A percentile compares a stretch with the other conserved stretches of the same genome.
phyloP scores from a whole-genome alignment of 2,113 vertebrate genomes.

The Oryzias melastigma region DNA sequence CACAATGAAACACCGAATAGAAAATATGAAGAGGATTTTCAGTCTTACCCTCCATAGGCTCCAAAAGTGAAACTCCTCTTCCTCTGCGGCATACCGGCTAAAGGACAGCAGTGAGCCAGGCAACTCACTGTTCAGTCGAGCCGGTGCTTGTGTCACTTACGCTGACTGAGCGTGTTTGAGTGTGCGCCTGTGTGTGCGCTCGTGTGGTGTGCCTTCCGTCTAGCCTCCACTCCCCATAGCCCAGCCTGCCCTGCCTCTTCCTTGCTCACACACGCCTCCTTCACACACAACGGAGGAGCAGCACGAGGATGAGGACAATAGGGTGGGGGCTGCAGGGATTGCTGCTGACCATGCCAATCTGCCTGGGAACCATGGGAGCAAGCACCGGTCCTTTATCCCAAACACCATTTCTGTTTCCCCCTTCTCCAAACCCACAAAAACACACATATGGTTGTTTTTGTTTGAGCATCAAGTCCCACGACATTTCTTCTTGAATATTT shows the following conservation, averaged over 20 bases:
- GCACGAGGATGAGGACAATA: conserved; percentile 30
- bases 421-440: conserved; percentile 2
- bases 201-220: conserved; percentile 37
- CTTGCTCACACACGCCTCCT: conserved; percentile 61
- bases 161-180: conserved; percentile 63
- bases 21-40: conserved; percentile 8
- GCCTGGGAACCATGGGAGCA: conserved; percentile 39
- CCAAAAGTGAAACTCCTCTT: conserved; percentile 81
- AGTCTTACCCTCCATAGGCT: conserved; percentile 77
- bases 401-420: no score
- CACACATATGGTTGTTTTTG: not conserved
- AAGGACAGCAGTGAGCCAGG: conserved; percentile 53
- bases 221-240: conserved; percentile 57
- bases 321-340: conserved; percentile 5
- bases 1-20: not conserved
- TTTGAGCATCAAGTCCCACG: not conserved
- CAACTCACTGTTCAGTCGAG: conserved; percentile 60
- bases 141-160: conserved; percentile 66
- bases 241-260: conserved; percentile 57
- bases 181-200: conserved; percentile 20
- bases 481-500: not conserved
- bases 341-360: conserved; percentile 58
- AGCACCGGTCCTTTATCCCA: not conserved
- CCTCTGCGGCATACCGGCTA: conserved; percentile 72
- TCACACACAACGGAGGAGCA: conserved; percentile 37